Evolutionary conservation across 2,888 invertebrate species (phyloP).

Genomic region (Parnassius apollo): DNA sequence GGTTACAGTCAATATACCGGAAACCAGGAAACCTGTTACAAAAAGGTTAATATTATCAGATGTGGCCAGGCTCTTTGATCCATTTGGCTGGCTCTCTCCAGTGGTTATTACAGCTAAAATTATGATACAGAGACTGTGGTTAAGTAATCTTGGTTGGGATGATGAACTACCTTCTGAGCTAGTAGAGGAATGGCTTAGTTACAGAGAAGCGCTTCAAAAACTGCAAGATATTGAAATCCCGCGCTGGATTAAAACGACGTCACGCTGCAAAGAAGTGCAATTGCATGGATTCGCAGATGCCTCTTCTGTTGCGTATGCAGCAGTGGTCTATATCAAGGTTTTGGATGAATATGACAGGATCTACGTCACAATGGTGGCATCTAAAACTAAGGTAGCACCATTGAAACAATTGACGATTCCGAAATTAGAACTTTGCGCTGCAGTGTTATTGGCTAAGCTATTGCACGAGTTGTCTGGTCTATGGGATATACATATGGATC

Average conservation of each 20-base stretch:
- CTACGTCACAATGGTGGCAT: slow-evolving; percentile 24
- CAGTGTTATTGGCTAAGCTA: too few relatives aligned
- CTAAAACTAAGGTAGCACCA: slow-evolving; percentile 34
- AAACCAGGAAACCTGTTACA: too few relatives aligned
- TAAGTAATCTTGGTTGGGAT: slow-evolving; percentile 30
- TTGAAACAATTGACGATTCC: slow-evolving; percentile 29
- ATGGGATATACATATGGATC: too few relatives aligned
- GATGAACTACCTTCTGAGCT: slow-evolving; percentile 26
- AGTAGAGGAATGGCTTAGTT: slow-evolving; percentile 22
- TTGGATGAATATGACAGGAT: slow-evolving; percentile 21
- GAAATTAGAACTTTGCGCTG: too few relatives aligned
- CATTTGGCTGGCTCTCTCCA: slow-evolving; percentile 32
- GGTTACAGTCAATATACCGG: too few relatives aligned
- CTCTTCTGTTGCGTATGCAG: slow-evolving; percentile 29
- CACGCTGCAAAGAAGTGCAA: slow-evolving; percentile 16
- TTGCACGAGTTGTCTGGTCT: too few relatives aligned
- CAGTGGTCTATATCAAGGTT: slow-evolving; percentile 29
- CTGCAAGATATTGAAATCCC: background rate
- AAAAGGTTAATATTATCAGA: too few relatives aligned
- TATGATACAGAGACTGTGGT: slow-evolving; percentile 30
- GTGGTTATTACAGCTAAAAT: slow-evolving; percentile 29
- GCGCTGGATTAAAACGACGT: background rate
- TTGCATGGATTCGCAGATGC: slow-evolving; percentile 36
- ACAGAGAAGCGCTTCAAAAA: slow-evolving; percentile 9
- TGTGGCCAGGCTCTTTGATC: slow-evolving; percentile 31